Evolutionary conservation across 2,888 invertebrate species (phyloP).

Genomic region (Pollenia labialis): DNA sequence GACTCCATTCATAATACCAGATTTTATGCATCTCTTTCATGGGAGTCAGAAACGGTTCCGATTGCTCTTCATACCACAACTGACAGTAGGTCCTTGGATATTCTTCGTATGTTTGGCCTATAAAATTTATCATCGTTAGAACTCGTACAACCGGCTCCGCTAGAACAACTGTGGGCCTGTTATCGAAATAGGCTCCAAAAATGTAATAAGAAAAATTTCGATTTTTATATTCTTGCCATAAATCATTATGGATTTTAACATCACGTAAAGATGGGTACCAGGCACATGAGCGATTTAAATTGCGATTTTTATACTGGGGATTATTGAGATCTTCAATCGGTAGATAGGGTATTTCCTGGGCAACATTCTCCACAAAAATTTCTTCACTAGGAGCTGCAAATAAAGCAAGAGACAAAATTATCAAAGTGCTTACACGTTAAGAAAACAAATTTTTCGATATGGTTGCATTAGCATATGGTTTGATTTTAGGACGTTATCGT

Average conservation of each 20-base stretch:
- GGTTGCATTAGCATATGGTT: too few relatives aligned
- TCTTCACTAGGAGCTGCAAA: background rate
- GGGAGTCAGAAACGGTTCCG: constrained; percentile 89
- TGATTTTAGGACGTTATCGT: too few relatives aligned
- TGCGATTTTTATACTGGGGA: constrained; percentile 86
- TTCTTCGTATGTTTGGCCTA: constrained; percentile 88
- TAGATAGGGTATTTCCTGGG: constrained; percentile 86
- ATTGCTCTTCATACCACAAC: constrained; percentile 92
- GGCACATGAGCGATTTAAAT: constrained; percentile 85
- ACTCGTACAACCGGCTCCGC: background rate
- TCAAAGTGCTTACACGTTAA: too few relatives aligned
- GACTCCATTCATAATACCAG: constrained; percentile 87
- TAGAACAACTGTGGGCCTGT: background rate
- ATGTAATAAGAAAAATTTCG: too few relatives aligned
- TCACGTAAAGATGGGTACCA: too few relatives aligned
- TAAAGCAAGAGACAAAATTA: background rate
- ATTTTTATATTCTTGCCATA: background rate
- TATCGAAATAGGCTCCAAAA: too few relatives aligned
- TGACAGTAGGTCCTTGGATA: constrained; percentile 89
- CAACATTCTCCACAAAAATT: background rate
- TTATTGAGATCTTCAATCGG: constrained; percentile 92
- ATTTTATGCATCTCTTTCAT: too few relatives aligned
- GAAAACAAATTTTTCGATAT: too few relatives aligned
- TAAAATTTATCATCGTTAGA: constrained; percentile 81
- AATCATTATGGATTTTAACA: background rate